Evolutionary conservation across 2,888 invertebrate genomes (phyloP).

Genomic region (Eristalis arbustorum): DNA sequence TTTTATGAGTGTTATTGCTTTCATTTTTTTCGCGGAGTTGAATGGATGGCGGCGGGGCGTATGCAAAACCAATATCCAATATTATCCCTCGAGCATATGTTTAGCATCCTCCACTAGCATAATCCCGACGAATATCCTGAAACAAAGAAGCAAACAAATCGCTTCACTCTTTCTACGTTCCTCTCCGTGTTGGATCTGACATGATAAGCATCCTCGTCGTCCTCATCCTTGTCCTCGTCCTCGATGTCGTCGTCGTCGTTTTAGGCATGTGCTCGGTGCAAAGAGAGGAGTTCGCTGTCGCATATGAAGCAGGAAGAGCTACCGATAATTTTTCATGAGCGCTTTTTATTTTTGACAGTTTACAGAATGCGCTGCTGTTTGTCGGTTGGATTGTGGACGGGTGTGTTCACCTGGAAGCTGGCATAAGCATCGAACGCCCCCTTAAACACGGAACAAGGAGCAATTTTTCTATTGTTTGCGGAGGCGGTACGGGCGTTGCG

Average conservation of each 20-base stretch:
- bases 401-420: conserved; percentile 43
- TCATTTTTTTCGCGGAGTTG: not conserved
- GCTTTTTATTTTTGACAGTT: conserved; percentile 59
- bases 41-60: not conserved
- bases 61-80: conserved; percentile 61
- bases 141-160: conserved; percentile 39
- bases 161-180: not conserved
- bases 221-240: not conserved
- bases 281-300: not conserved
- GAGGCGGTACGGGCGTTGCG: not conserved
- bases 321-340: conserved; percentile 60
- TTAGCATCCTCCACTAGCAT: conserved; percentile 35
- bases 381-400: not conserved
- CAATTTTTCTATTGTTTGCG: not conserved
- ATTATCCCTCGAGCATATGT: conserved; percentile 50
- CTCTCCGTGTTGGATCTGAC: conserved; percentile 2
- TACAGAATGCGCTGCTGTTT: conserved; percentile 11
- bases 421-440: conserved; percentile 8
- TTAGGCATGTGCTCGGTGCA: not conserved
- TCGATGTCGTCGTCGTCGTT: not conserved
- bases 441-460: not conserved
- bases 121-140: conserved; percentile 41
- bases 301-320: conserved; percentile 3
- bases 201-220: conserved; percentile 1
- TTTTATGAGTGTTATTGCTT: conserved; percentile 35